Evolutionary conservation across 2,113 vertebrate species (phyloP).

Genomic region (Paradoxurus hermaphroditus): DNA sequence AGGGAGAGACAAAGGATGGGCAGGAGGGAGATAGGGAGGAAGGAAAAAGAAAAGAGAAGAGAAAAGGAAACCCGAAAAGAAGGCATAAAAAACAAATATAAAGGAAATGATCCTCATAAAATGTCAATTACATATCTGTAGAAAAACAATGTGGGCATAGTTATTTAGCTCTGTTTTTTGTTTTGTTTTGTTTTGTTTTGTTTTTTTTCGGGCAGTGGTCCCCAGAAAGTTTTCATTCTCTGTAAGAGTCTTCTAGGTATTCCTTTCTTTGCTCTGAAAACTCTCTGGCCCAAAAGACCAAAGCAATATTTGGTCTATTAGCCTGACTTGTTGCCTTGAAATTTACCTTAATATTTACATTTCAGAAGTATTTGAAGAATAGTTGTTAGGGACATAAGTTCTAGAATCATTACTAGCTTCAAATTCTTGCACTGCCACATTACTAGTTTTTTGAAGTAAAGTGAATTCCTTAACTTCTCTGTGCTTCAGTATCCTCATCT

Average conservation of each 20-base stretch:
- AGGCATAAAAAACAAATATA: background rate
- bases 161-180: background rate
- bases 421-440: background rate
- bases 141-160: background rate
- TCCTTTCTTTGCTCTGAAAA: background rate
- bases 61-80: background rate
- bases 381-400: background rate
- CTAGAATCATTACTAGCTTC: background rate
- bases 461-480: background rate
- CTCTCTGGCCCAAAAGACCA: background rate
- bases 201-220: background rate
- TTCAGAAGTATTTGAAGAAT: background rate
- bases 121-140: background rate
- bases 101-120: background rate
- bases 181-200: too few species aligned
- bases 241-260: background rate
- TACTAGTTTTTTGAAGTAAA: background rate
- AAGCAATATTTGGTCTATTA: background rate
- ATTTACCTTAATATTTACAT: background rate
- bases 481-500: background rate
- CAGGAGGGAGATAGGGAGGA: accelerated
- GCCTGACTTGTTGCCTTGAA: background rate
- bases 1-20: background rate
- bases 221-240: background rate
- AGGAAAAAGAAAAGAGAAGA: background rate